Conservation (phyloP, 2,797 vertebrate genomes). For the Anguilla anguilla region DNA sequence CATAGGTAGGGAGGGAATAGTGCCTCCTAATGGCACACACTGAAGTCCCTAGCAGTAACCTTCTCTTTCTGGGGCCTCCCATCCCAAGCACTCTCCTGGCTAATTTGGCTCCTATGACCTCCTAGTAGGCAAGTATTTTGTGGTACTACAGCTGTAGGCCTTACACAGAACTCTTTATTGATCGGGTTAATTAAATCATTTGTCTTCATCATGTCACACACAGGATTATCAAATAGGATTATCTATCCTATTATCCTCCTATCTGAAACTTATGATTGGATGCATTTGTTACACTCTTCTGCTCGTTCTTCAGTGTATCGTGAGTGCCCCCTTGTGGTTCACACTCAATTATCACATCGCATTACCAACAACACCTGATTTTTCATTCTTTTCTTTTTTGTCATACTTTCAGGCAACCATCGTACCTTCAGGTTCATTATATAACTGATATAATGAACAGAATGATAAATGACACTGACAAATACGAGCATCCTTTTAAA, state of each 20-base stretch:
- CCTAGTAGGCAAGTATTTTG: background rate
- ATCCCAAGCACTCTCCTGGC: background rate
- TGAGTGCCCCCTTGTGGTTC: slow-evolving; percentile 32
- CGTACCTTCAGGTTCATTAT: slow-evolving; percentile 32
- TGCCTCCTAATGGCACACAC: slow-evolving; percentile 15
- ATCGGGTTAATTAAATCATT: slow-evolving; percentile 12
- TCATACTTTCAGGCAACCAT: slow-evolving; percentile 21
- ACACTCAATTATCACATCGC: background rate
- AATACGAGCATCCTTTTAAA: slow-evolving; percentile 64
- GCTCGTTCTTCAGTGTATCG: background rate
- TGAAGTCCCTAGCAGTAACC: background rate
- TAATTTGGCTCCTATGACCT: background rate
- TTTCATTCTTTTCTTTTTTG: background rate
- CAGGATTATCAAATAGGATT: slow-evolving; percentile 20
- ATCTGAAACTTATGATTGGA: background rate
- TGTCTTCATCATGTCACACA: slow-evolving; percentile 4
- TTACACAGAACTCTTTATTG: background rate
- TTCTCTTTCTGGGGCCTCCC: background rate
- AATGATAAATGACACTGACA: slow-evolving; percentile 48
- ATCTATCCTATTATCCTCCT: slow-evolving; percentile 8
- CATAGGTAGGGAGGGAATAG: slow-evolving; percentile 13
- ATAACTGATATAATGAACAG: slow-evolving; percentile 56
- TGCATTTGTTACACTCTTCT: background rate
- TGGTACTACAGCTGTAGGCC: background rate
- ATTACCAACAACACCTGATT: background rate